Conservation (phyloP, 2,888 invertebrate species). For the Globia sparganii region DNA sequence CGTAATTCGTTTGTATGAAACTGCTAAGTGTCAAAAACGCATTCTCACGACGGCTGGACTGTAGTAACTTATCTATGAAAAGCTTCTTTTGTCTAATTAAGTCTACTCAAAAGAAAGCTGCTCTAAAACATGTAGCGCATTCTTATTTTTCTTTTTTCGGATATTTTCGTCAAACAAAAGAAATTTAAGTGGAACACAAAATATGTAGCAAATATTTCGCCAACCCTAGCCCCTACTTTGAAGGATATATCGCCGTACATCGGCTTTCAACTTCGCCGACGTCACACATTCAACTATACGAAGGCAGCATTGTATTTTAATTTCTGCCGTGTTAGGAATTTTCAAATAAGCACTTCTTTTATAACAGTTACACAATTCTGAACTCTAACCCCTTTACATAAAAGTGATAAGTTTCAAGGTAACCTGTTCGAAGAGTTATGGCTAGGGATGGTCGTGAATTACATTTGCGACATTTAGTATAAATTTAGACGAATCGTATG, state of each 20-base stretch:
- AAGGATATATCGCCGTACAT: slow-evolving; percentile 85
- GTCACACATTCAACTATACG: slow-evolving; percentile 83
- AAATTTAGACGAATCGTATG: slow-evolving; percentile 73
- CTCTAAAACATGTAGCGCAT: not conserved
- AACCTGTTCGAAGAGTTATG: slow-evolving; percentile 55
- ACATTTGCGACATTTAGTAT: slow-evolving; percentile 69
- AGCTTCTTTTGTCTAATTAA: not conserved
- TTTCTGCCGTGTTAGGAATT: slow-evolving; percentile 83
- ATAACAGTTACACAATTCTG: slow-evolving; percentile 58
- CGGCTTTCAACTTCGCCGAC: slow-evolving; percentile 85
- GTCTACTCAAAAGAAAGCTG: not conserved
- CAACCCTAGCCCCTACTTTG: slow-evolving; percentile 77
- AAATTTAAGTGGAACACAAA: not conserved
- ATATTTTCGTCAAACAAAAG: not conserved
- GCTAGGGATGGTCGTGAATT: slow-evolving; percentile 67
- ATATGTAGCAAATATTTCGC: slow-evolving; percentile 20
- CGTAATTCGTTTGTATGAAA: not conserved
- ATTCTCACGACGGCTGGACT: not conserved
- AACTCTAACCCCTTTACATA: slow-evolving; percentile 54
- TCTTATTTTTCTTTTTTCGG: not conserved
- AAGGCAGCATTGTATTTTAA: slow-evolving; percentile 87
- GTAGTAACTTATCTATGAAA: not conserved
- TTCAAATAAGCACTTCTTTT: slow-evolving; percentile 75
- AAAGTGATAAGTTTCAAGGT: slow-evolving; percentile 53
- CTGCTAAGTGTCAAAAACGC: not conserved